phyloP scores from a whole-genome alignment of 2,888 invertebrate species.

The Tachina grossa region DNA sequence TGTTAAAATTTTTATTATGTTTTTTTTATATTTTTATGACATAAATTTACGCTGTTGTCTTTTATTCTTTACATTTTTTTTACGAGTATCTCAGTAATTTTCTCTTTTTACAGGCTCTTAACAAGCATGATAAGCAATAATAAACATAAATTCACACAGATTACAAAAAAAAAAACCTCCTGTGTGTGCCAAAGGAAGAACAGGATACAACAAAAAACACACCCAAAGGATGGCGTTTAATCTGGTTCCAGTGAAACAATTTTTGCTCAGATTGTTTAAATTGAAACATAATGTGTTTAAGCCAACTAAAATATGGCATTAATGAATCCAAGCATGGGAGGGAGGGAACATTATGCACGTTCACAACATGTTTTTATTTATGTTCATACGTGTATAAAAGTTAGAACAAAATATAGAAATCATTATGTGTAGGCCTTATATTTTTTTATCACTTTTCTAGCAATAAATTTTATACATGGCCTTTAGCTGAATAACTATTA shows the following conservation, averaged over 20 bases:
- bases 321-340: constrained; percentile 20
- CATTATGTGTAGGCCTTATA: constrained; percentile 6
- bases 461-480: constrained; percentile 10
- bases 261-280: constrained; percentile 57
- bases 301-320: constrained; percentile 44
- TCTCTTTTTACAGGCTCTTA: constrained; percentile 65
- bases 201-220: constrained; percentile 38
- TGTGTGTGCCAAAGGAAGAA: constrained; percentile 32
- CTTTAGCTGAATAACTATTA: not conserved
- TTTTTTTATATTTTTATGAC: constrained; percentile 54
- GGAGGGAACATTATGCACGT: not conserved
- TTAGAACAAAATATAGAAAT: constrained; percentile 14
- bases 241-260: constrained; percentile 51
- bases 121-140: constrained; percentile 71
- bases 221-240: constrained; percentile 67
- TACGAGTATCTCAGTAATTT: constrained; percentile 28
- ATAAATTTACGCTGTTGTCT: constrained; percentile 56
- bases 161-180: constrained; percentile 41
- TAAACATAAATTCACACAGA: constrained; percentile 71
- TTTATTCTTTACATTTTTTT: constrained; percentile 40
- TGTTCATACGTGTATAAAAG: constrained; percentile 18
- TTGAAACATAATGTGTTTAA: constrained; percentile 68
- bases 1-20: constrained; percentile 65
- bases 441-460: not conserved
- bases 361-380: constrained; percentile 40